Percentiles rank a stretch among this genome's conserved stretches.
Evolutionary conservation across 2,797 vertebrate species (phyloP).

Genomic region (Mormyrus proboscirostris): DNA sequence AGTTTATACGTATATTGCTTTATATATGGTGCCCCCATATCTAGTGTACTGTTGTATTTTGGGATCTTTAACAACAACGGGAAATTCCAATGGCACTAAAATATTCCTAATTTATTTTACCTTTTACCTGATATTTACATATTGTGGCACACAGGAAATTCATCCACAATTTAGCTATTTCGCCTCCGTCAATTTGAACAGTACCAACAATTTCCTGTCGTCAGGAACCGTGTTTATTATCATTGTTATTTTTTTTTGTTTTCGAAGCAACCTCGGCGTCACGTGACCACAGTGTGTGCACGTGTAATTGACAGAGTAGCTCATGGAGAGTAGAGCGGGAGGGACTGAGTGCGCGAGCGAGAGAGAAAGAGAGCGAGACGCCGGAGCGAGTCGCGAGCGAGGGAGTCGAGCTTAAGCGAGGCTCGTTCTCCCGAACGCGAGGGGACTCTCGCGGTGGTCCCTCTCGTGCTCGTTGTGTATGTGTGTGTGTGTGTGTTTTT

Average conservation of each 20-base stretch:
- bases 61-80: not conserved
- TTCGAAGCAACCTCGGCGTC: constrained; percentile 31
- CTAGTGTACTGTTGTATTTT: not conserved
- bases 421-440: not conserved
- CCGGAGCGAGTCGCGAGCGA: constrained; percentile 8
- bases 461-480: not conserved
- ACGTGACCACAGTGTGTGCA: constrained; percentile 46
- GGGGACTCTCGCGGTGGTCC: not conserved
- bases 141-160: not conserved
- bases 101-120: not conserved
- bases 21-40: not conserved
- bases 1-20: not conserved
- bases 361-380: constrained; percentile 24
- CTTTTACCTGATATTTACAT: not conserved
- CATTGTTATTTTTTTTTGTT: constrained; percentile 22
- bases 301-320: constrained; percentile 48
- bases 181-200: not conserved
- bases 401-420: constrained; percentile 6
- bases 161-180: not conserved
- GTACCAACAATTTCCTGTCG: not conserved
- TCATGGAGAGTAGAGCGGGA: constrained; percentile 40
- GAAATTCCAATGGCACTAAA: constrained; percentile 2
- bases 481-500: not conserved
- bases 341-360: constrained; percentile 12
- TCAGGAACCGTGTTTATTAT: not conserved